Evolutionary conservation across 2,797 vertebrate species (phyloP), one percentile per base, ranked within the genome.

Genomic region (Silurus aristotelis): DNA sequence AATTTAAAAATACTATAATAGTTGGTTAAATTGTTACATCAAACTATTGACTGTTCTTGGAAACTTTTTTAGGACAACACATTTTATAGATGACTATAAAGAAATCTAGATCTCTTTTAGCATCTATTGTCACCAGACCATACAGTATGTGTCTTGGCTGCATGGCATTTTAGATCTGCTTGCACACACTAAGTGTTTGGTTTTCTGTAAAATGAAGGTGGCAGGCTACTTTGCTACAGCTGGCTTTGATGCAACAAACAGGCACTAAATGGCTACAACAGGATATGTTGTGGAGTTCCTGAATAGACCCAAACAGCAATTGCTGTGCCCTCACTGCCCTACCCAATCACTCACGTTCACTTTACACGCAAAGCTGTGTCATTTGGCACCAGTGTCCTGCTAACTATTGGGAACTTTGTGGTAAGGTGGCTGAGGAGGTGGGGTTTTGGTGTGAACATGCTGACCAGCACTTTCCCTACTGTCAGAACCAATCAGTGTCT

Each of bases 401-500:
- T 90, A 92, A 92, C 90, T 93, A 87, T 85, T 90, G 84, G 88
- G 90, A 92, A 91, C 90, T 94, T 92, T 89, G 10, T 83, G 79
- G 79, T 75, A 72, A 86, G 87, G 77, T 84, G 88, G 63, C 85
- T 87, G 90, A 90, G 90, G 90, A 91, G 86, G 91, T 91, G 92
- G 90, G 91, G 90, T 89, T 92, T 92, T 86, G 90, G 91, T 92
- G 91, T 88, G 90, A 91, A 93, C 94, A 93, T 95, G 95, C 96
- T 96, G 96, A 95, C 94, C 95, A 88, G 92, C 92, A 95, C 95
- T 93, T 94, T 95, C 91, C 91, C 90, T 91, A 91, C 95, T 92
- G 96, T 97, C 97, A 97, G 94, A 94, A 94, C 93, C 96, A 92
- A 98, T 99, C 97, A 98, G 94, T 92, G 87, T 98, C 96, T 97